Base-by-base conservation (phyloP, 2,888 invertebrate genomes). In the Drosophila nr. fundita region DNA sequence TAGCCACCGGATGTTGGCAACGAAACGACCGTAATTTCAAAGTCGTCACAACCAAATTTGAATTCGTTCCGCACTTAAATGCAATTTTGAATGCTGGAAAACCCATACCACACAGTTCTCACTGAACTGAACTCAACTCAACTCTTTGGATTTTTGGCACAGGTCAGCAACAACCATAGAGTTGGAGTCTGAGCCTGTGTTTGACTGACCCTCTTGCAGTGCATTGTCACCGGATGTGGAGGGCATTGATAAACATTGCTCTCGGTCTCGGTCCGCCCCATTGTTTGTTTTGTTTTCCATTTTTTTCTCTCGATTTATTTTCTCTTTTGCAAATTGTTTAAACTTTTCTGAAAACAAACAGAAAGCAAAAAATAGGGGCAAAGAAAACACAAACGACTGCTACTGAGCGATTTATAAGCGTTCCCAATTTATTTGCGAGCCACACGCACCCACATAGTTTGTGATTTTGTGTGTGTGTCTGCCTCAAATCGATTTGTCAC, bases 181-280 rank as follows among this genome's bases (percentile, higher is more conserved):
- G 13, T 53, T 52, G 59, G 76, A 71, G 52, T 61, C 66, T 48
- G 36, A 54, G 45, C 66, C 58, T 21, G 42, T 21, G 64, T 57
- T 50, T 40, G 58, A 40, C 59, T 80, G 78, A 84, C 86, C 83
- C 83, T 68, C 52, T 58, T n/a, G 29, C 57, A 61, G 82, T 82
- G 69, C 87, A 83, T 75, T 88, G 88, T 71, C 89, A 32, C 87
- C 88, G 87, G 84, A 86, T 83, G 66, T 77, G 52, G 24, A 61
- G 68, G 62, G 30, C 52, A 36, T 29, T 45, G 21, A 21, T 21
- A 45, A 45, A 50, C 54, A 61, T 64, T 65, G 45, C 30, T 60
- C 38, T 61, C 58, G 49, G 72, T 60, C 34, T 61, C 58, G 50
- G 72, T 68, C 58, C 61, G 73, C 36, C 63, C 54, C 75, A 52